Base-by-base conservation (phyloP, 2,888 invertebrate genomes). In the Biston betularia region DNA sequence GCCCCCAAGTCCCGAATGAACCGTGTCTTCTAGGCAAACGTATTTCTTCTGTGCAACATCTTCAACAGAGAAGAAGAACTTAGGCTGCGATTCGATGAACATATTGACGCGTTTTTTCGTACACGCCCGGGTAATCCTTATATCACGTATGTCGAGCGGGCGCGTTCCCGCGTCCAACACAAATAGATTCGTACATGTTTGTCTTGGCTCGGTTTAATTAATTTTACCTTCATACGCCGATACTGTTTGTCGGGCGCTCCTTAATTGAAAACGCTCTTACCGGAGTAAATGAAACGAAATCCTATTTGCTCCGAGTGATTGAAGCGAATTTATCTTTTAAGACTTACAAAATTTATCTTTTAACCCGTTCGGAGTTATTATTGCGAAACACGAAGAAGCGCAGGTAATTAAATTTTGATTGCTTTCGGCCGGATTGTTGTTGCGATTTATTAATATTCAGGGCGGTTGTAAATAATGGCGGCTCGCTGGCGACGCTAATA, bases 221-320 rank as follows among this genome's bases (percentile, higher is more conserved):
- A 93, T 93, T 91, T 92, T 90, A 93, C 92, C 92, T 92, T 92
- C 92, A 93, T 93, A 93, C 90, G 88, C 89, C 91, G 91, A 92
- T 93, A 93, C 91, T 90, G 92, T 90, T 92, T 90, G 91, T 87
- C 87, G 89, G 89, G 88, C 85, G 87, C 81, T 89, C 88, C 91
- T 90, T 93, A 93, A 93, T 93, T 93, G 92, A 90, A 93, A 93
- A 90, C 90, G 89, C 90, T 92, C 91, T 90, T 89, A 88, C 87
- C 85, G 88, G 83, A 86, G 90, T 90, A 92, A 92, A 92, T 91
- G 89, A 91, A 91, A 92, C 86, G 89, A 88, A 92, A 92, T 91
- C 90, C 92, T 90, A 92, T 93, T 93, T 92, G 90, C 91, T 86
- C 83, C 87, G 86, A 89, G 85, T 92, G 93, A 93, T 92, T 92